These are phyloP conservation scores for Chaenocephalus aceratus DNA, from an alignment of 2,113 vertebrate species.

Conservation along the genomic window DNA sequence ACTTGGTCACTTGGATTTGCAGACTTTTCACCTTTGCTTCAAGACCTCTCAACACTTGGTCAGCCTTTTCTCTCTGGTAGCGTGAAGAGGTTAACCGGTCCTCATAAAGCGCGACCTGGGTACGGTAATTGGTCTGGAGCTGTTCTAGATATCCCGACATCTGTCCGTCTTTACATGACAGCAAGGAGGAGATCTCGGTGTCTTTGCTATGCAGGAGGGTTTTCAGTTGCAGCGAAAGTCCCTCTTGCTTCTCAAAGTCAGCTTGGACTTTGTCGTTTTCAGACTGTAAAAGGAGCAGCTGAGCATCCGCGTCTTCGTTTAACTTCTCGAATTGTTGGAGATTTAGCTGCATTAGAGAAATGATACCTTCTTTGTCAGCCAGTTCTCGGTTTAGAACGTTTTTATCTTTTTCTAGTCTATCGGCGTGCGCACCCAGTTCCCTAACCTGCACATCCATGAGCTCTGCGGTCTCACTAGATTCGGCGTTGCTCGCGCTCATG, in stretches of 20 bases:
- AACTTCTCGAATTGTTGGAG: constrained; percentile 79
- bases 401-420: constrained; percentile 81
- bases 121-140: constrained; percentile 83
- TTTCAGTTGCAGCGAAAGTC: constrained; percentile 86
- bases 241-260: constrained; percentile 86
- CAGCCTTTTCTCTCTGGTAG: constrained; percentile 75
- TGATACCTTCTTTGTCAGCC: constrained; percentile 68
- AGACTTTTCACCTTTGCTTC: constrained; percentile 81
- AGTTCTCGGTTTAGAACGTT: constrained; percentile 73
- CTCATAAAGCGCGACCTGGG: constrained; percentile 83
- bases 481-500: constrained; percentile 81
- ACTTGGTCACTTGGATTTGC: constrained; percentile 75
- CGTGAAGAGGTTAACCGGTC: constrained; percentile 79
- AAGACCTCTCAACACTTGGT: constrained; percentile 74
- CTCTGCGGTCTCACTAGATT: constrained; percentile 75
- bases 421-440: constrained; percentile 76
- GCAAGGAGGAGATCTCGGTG: constrained; percentile 87
- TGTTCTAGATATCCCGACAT: constrained; percentile 87
- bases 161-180: constrained; percentile 87
- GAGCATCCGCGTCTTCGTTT: constrained; percentile 77
- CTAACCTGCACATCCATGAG: constrained; percentile 71
- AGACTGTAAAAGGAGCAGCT: constrained; percentile 75
- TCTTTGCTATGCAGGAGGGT: constrained; percentile 88
- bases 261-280: constrained; percentile 77
- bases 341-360: constrained; percentile 70